These are phyloP conservation scores for Eueremaeus valkanovi DNA, from an alignment of 2,888 invertebrate genomes.

Conservation along the genomic window DNA sequence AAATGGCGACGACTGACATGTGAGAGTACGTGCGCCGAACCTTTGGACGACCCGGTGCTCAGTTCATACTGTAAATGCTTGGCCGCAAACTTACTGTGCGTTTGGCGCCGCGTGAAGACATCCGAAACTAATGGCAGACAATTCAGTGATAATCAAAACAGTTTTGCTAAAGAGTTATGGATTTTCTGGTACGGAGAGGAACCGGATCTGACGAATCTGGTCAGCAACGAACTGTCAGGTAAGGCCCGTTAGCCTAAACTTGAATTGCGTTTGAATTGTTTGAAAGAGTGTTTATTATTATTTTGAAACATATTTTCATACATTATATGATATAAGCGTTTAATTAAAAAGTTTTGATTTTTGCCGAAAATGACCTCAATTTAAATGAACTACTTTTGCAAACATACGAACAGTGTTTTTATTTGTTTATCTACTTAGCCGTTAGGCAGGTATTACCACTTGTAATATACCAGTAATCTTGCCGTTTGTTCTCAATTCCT, in stretches of 20 bases:
- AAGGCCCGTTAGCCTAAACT: slow-evolving; percentile 54
- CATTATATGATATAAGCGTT: background rate
- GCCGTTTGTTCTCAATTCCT: slow-evolving; percentile 23
- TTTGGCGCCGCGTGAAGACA: slow-evolving; percentile 75
- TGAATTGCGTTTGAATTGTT: background rate
- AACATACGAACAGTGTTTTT: background rate
- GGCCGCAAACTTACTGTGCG: slow-evolving; percentile 86
- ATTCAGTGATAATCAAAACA: slow-evolving; percentile 43
- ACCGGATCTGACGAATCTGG: slow-evolving; percentile 78
- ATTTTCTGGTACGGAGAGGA: slow-evolving; percentile 99
- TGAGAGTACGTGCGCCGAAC: slow-evolving; percentile 51
- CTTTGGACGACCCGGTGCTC: slow-evolving; percentile 83
- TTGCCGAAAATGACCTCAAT: slow-evolving; percentile 19
- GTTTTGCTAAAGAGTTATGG: slow-evolving; percentile 82
- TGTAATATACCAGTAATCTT: background rate
- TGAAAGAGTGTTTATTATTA: no score
- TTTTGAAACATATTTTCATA: background rate
- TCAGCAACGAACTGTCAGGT: slow-evolving; percentile 83
- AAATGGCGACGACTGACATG: slow-evolving; percentile 91
- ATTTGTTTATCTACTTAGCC: slow-evolving; percentile 35
- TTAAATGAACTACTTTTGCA: slow-evolving; percentile 32
- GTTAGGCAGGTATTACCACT: slow-evolving; percentile 27
- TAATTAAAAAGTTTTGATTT: background rate
- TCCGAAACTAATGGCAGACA: slow-evolving; percentile 16
- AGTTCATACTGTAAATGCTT: slow-evolving; percentile 85